Conservation (phyloP, 2,113 vertebrate species). For the Rhagologus leucostigma region DNA sequence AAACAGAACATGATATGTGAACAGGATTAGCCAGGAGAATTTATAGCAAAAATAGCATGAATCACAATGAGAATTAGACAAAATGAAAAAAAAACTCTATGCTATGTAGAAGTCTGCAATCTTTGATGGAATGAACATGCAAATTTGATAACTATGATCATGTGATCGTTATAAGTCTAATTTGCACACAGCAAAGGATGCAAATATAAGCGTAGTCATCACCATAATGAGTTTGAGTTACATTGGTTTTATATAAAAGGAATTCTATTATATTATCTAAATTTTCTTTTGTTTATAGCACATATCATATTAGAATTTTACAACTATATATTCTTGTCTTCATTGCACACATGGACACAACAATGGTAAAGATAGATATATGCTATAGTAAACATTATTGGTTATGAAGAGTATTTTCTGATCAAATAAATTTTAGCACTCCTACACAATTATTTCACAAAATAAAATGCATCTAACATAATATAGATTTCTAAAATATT, state of each 20-base stretch:
- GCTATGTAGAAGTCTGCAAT: neutral
- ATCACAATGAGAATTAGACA: neutral
- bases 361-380: neutral
- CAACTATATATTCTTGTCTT: neutral
- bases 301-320: neutral
- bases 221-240: neutral
- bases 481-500: neutral
- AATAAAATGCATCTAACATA: neutral
- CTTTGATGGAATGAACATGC: neutral
- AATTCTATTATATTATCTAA: neutral
- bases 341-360: neutral
- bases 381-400: neutral
- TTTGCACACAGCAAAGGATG: neutral
- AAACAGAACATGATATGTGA: neutral
- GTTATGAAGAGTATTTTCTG: neutral
- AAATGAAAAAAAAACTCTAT: neutral
- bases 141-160: neutral
- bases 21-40: neutral
- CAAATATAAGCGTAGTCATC: neutral
- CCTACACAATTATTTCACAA: neutral
- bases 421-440: neutral
- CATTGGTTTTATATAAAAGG: neutral
- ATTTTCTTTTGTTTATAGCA: neutral
- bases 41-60: neutral
- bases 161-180: neutral